Evolutionary conservation across 1,140 invertebrate genomes (phyloP).

Genomic region (Drosophila gunungcola): DNA sequence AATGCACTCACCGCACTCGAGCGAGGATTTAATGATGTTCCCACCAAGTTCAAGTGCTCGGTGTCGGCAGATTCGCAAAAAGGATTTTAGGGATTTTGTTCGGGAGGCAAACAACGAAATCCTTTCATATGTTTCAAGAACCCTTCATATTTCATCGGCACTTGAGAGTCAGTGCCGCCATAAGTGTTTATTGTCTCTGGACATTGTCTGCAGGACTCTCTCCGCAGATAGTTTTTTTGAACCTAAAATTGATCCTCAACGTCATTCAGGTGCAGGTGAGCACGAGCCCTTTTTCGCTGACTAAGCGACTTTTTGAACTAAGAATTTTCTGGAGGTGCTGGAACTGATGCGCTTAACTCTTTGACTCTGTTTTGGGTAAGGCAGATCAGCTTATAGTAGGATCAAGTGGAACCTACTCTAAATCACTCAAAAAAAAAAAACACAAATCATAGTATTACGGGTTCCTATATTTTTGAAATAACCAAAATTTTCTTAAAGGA

Average conservation of each 20-base stretch:
- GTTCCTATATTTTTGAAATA: too few species aligned
- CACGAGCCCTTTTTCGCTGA: constrained; percentile 68
- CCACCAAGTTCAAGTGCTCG: constrained; percentile 69
- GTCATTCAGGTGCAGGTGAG: constrained; percentile 70
- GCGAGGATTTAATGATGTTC: constrained; percentile 80
- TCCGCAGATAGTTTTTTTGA: constrained; percentile 2
- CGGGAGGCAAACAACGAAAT: constrained; percentile 52
- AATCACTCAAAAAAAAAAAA: too few species aligned
- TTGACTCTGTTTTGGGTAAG: constrained; percentile 49
- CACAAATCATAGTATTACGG: too few species aligned
- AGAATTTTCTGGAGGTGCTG: constrained; percentile 20
- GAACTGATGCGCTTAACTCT: constrained; percentile 72
- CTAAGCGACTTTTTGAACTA: constrained; percentile 47
- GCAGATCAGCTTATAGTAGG: constrained; percentile 7
- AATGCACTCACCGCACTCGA: constrained; percentile 58
- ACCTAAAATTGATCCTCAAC: constrained; percentile 6
- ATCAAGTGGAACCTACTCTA: constrained; percentile 8
- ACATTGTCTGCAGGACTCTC: constrained; percentile 34
- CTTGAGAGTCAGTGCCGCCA: constrained; percentile 58
- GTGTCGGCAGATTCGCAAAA: constrained; percentile 75
- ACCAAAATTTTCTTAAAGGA: too few species aligned
- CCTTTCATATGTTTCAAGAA: constrained; percentile 71
- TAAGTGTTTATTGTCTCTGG: constrained; percentile 67
- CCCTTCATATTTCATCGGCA: constrained; percentile 73
- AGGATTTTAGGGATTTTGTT: constrained; percentile 57